A percentile compares a stretch with the other conserved stretches of the same genome.
These are phyloP conservation scores for Anarhynchus alexandrinus DNA, from an alignment of 2,113 vertebrate species.

Conservation along the genomic window DNA sequence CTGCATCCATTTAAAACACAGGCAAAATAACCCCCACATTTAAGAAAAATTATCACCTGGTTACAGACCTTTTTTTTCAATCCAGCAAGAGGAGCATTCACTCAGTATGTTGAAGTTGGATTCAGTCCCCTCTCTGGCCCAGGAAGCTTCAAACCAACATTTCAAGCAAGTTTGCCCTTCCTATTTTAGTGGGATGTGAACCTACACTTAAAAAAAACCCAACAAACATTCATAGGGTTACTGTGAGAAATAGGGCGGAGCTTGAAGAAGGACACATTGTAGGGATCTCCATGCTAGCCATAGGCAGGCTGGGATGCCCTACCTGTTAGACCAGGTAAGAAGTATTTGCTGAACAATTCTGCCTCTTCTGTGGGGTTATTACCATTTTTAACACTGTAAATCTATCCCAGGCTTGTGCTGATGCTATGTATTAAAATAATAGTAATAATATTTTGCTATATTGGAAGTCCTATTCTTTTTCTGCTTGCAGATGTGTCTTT, in stretches of 20 bases:
- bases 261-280: not conserved
- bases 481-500: not conserved
- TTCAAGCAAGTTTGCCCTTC: not conserved
- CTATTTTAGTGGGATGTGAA: not conserved
- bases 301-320: not conserved
- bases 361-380: not conserved
- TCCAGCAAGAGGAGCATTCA: not conserved
- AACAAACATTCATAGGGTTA: not conserved
- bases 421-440: not conserved
- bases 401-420: not conserved
- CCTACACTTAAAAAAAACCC: fast-evolving
- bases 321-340: not conserved
- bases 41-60: not conserved
- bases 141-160: not conserved
- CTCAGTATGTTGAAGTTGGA: not conserved
- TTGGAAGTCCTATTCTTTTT: not conserved
- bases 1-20: not conserved
- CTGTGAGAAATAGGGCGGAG: not conserved
- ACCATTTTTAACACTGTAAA: not conserved
- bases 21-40: not conserved
- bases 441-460: not conserved
- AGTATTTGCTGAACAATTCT: not conserved
- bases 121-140: not conserved
- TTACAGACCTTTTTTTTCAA: not conserved
- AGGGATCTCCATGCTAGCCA: not conserved